phyloP scores from a whole-genome alignment of 2,888 invertebrate species.

The Melipona beecheii region DNA sequence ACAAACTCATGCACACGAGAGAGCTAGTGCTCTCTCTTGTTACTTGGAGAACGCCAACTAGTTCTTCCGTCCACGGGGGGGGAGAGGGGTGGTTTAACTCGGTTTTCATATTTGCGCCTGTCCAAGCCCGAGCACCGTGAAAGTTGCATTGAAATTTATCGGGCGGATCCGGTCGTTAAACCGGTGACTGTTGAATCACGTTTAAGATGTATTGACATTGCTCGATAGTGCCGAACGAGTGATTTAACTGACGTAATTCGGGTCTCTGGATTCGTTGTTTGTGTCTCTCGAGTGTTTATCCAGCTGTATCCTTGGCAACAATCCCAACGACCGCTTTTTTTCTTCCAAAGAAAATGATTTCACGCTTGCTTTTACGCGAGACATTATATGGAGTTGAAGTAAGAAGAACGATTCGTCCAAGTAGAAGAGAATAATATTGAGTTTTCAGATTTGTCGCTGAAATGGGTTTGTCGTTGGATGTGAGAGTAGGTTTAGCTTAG shows the following conservation, averaged over 20 bases:
- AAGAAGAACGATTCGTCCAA: no score
- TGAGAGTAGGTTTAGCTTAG: no score
- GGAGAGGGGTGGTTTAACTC: constrained; percentile 43
- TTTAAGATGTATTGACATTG: neutral
- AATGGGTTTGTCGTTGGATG: neutral
- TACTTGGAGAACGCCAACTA: constrained; percentile 49
- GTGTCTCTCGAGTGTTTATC: no score
- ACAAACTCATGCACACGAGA: constrained; percentile 75
- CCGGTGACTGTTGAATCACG: neutral
- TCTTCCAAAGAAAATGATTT: no score
- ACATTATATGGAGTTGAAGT: no score
- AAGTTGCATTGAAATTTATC: constrained; percentile 65
- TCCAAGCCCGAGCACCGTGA: constrained; percentile 1
- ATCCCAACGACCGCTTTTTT: no score
- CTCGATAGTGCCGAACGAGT: neutral
- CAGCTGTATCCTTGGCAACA: no score
- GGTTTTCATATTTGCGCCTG: constrained; percentile 59
- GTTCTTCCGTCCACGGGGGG: constrained; percentile 58
- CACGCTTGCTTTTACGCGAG: no score
- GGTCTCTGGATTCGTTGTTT: no score
- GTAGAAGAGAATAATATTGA: no score
- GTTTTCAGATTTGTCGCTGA: no score
- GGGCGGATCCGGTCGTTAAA: constrained; percentile 17
- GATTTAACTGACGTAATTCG: neutral
- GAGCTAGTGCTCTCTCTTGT: constrained; percentile 41